Conservation (phyloP, 2,797 vertebrate genomes). For the Coluber constrictor region DNA sequence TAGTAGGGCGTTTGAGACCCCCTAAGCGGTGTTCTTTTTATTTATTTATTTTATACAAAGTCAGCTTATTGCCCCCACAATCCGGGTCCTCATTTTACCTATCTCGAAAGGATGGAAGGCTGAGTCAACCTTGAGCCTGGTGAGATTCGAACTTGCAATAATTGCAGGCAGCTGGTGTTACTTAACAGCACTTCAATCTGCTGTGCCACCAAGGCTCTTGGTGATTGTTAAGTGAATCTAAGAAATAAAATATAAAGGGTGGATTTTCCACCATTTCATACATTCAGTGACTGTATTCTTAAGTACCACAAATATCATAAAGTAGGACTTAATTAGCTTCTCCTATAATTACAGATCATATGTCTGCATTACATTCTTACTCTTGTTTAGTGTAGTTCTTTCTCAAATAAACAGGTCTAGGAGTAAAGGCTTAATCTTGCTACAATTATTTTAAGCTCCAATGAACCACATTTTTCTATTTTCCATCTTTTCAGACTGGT, state of each 20-base stretch:
- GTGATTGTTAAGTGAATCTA: neutral
- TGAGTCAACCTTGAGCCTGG: no score
- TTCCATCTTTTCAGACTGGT: neutral
- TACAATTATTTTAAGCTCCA: neutral
- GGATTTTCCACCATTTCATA: neutral
- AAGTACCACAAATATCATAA: neutral
- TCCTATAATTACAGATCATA: neutral
- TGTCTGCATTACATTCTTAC: neutral
- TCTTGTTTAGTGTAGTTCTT: neutral
- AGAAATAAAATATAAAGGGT: neutral
- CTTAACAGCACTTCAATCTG: no score
- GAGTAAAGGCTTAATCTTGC: neutral
- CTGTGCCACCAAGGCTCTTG: no score
- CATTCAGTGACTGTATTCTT: neutral
- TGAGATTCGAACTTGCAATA: no score
- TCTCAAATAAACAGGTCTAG: neutral
- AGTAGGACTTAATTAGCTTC: neutral
- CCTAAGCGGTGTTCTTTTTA: no score
- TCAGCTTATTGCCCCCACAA: no score
- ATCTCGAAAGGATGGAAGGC: no score
- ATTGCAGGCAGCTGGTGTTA: no score
- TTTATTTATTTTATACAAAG: no score
- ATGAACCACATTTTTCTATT: neutral
- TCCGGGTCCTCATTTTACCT: no score
- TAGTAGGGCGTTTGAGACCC: no score